Conservation (phyloP, 1,140 invertebrate species). For the Glossosoma conforme region DNA sequence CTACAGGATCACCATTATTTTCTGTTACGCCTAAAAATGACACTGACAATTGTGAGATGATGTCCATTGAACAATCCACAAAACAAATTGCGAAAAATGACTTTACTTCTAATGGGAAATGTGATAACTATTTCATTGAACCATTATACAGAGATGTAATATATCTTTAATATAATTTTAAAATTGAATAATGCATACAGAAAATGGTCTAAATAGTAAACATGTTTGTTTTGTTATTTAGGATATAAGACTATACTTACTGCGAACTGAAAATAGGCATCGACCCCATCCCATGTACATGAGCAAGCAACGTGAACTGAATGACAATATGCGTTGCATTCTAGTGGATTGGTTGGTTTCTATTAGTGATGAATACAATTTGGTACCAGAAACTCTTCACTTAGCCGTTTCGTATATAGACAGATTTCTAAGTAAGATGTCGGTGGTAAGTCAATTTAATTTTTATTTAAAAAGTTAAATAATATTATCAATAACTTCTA, state of each 20-base stretch:
- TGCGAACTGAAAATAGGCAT: constrained; percentile 19
- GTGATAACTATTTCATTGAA: not conserved
- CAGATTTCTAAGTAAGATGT: constrained; percentile 60
- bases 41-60: constrained; percentile 8
- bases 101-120: no score
- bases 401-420: constrained; percentile 63
- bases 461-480: not conserved
- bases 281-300: constrained; percentile 57
- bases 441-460: constrained; percentile 47
- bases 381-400: constrained; percentile 55
- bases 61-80: constrained; percentile 14
- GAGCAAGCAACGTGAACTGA: constrained; percentile 57
- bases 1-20: no score
- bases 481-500: not conserved
- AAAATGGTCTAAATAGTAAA: constrained; percentile 14
- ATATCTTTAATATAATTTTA: not conserved
- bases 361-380: constrained; percentile 56
- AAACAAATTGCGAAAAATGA: constrained; percentile 8
- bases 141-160: not conserved
- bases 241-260: constrained; percentile 24
- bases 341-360: constrained; percentile 61
- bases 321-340: constrained; percentile 52
- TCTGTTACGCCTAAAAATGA: constrained; percentile 10
- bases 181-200: not conserved
- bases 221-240: constrained; percentile 3